Evolutionary conservation across 2,797 vertebrate genomes (phyloP), one percentile per base, ranked within the genome.

Genomic region (Sardinella longiceps): DNA sequence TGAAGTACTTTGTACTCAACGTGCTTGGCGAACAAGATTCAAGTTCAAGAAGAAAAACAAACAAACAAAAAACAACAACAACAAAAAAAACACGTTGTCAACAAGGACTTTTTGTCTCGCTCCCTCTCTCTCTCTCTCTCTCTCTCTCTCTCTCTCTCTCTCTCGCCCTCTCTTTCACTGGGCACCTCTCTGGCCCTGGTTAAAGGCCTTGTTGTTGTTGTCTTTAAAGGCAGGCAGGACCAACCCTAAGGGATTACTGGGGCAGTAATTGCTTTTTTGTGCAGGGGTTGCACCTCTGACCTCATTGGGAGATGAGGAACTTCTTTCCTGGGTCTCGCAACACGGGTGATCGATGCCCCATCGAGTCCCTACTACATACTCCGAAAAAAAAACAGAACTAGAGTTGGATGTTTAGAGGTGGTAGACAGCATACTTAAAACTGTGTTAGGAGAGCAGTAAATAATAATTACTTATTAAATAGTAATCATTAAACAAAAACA

Each of bases 241-340:
- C 66, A 25, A 33, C 81, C 66, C 63, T 56, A 70, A 33, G 77
- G 84, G 81, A 85, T 80, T 82, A 85, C 48, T 30, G 56, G 33
- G 82, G 81, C 53, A 50, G 82, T 82, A 82, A 85, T 85, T 82
- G 81, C 81, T 80, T 85, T 85, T 48, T 82, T 70, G 53, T 46
- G 39, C 81, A 50, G 63, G 84, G 37, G 70, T 77, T 77, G 37
- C 25, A 1, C 66, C 37, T 15, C 37, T 77, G 70, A 77, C 37
- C 70, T 77, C 70, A 77, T 43, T 77, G 70, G 70, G 37, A 77
- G 20, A 43, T 39, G 70, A 77, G 70, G 15, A 77, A 43, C 70
- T 43, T 43, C 70, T 77, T 20, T 77, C 37, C 18, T 39, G 70
- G 37, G 18, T 77, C 70, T 77, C 37, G 10, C 70, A 77, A 43